Evolutionary conservation across 2,113 vertebrate genomes (phyloP), one percentile per base, ranked within the genome.

Genomic region (Halichoerus grypus): DNA sequence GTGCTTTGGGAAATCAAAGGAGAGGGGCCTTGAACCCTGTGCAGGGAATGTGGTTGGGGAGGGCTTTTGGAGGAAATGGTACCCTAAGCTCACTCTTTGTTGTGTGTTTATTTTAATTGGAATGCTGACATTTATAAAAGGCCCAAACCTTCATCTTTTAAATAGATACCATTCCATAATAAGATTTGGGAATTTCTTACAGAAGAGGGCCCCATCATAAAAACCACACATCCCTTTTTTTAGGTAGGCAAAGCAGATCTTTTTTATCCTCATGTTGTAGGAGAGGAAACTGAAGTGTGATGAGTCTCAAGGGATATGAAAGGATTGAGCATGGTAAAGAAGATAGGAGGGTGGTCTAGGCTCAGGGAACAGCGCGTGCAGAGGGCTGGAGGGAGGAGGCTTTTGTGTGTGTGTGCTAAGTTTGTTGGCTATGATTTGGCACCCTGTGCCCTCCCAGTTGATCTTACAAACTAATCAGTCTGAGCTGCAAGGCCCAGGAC

Each of bases 91-190:
- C 42, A 31, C 81, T 51, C 12, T 76, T 77, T 46, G 42, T 39
- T 86, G 22, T 59, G 26, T 55, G 4, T 79, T 93, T 63, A 42
- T 61, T 92, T 77, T 57, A 57, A 69, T 33, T 63, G 69, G 94
- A 65, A 33, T 84, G 63, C 90, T 91, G 61, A 49, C 53, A 49
- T 88, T 85, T 39, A 93, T 65, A 69, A 93, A 93, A 91, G 77
- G 49, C 21, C 18, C 22, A 39, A 42, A 53, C 63, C 21, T 88
- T 77, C 22, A 28, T 94, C 19, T 13, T 95, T 91, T 67, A 57
- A 24, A 1, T 31, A 59, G 49, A 74, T 55, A 65, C 24, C 53
- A 19, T 79, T 88, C 24, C 12, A 0, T 55, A 39, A 16, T 88
- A 81, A 57, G 71, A 76, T 49, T 31, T 83, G 83, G 15, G 57